Evolutionary conservation across 2,888 invertebrate species (phyloP).

Genomic region (Deladenus siricidicola): DNA sequence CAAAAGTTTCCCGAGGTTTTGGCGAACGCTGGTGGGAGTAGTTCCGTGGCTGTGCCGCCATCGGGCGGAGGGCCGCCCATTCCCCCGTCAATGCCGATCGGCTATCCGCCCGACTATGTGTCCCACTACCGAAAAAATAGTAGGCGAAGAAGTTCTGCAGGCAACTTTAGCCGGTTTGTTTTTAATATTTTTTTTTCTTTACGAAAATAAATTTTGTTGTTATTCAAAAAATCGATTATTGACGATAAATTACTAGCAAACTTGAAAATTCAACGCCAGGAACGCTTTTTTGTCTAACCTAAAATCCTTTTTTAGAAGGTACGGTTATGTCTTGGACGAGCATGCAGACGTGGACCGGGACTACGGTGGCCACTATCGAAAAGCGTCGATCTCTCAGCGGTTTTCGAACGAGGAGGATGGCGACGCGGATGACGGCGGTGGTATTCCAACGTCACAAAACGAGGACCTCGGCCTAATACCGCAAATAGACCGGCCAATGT

Average conservation of each 20-base stretch:
- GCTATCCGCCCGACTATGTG: neutral
- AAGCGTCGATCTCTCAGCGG: too few relatives aligned
- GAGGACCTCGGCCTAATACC: conserved; percentile 51
- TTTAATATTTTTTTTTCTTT: neutral
- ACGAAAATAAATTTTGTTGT: too few relatives aligned
- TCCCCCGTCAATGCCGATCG: neutral
- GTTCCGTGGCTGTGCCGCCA: neutral
- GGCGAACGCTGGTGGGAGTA: too few relatives aligned
- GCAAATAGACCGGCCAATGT: conserved; percentile 49
- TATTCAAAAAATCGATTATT: too few relatives aligned
- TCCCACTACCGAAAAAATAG: neutral
- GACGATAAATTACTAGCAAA: too few relatives aligned
- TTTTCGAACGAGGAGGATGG: too few relatives aligned
- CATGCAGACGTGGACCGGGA: neutral
- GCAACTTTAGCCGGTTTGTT: neutral
- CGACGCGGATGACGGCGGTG: neutral
- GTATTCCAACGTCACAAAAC: neutral
- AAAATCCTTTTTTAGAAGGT: too few relatives aligned
- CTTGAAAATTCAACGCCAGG: too few relatives aligned
- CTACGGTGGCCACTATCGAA: too few relatives aligned
- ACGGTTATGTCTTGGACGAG: neutral
- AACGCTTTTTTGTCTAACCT: too few relatives aligned
- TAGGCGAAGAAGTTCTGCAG: neutral
- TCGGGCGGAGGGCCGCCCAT: neutral
- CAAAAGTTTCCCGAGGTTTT: conserved; percentile 13